Evolutionary conservation across 2,113 vertebrate species (phyloP).

Genomic region (Sula dactylatra): DNA sequence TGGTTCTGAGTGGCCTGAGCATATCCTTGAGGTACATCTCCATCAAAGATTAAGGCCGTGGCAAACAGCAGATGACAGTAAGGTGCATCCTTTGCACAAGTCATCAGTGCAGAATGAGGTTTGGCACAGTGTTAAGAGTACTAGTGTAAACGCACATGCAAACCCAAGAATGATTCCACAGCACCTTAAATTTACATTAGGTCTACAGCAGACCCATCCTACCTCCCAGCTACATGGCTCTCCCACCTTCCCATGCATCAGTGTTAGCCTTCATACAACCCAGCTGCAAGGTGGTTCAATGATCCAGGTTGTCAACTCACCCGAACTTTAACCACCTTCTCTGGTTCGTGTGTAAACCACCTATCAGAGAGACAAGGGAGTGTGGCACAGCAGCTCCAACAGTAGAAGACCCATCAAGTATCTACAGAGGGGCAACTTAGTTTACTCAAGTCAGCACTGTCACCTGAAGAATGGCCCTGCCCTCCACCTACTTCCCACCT

Average conservation of each 20-base stretch:
- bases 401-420: not conserved
- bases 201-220: not conserved
- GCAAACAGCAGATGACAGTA: not conserved
- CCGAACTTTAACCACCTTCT: not conserved
- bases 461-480: not conserved
- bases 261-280: not conserved
- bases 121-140: not conserved
- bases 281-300: not conserved
- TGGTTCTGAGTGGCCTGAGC: not conserved
- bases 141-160: not conserved
- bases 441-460: not conserved
- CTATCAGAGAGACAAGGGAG: not conserved
- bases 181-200: not conserved
- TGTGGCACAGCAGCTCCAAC: not conserved
- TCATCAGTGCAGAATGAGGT: not conserved
- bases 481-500: not conserved
- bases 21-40: not conserved
- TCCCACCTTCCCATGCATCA: not conserved
- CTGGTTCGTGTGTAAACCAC: not conserved
- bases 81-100: not conserved
- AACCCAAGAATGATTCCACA: not conserved
- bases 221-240: not conserved
- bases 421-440: not conserved
- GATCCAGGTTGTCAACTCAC: not conserved
- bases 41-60: fast-evolving